These are phyloP conservation scores for Austrolebias charrua DNA, from an alignment of 2,797 vertebrate species.

Conservation along the genomic window DNA sequence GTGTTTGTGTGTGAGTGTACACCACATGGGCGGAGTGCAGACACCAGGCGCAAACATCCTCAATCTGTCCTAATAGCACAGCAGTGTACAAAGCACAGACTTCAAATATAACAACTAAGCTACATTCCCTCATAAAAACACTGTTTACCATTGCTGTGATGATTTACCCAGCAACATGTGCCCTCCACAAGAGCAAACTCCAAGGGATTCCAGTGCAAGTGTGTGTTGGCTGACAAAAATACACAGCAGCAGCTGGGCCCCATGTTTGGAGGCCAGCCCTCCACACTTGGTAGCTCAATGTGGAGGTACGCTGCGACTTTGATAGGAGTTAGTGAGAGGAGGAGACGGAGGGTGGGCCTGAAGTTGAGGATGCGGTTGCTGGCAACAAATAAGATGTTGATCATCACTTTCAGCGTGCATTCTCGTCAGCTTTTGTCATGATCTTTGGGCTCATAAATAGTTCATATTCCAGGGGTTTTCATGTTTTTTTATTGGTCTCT, in stretches of 20 bases:
- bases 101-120: slow-evolving; percentile 67
- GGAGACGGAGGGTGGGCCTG: slow-evolving; percentile 63
- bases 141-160: slow-evolving; percentile 78
- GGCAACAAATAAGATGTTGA: slow-evolving; percentile 75
- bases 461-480: neutral
- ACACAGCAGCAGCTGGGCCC: slow-evolving; percentile 76
- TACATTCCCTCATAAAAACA: slow-evolving; percentile 71
- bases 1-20: slow-evolving; percentile 30
- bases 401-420: slow-evolving; percentile 45
- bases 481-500: no score
- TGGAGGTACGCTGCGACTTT: slow-evolving; percentile 76
- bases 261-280: slow-evolving; percentile 72
- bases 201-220: slow-evolving; percentile 60
- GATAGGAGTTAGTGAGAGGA: slow-evolving; percentile 68
- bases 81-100: slow-evolving; percentile 67
- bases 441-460: neutral
- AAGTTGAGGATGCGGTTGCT: slow-evolving; percentile 75
- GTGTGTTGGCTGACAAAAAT: slow-evolving; percentile 74
- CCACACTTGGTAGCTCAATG: slow-evolving; percentile 66
- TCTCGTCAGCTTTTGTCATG: slow-evolving; percentile 10
- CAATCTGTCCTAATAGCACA: slow-evolving; percentile 77
- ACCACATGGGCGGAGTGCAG: slow-evolving; percentile 70
- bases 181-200: slow-evolving; percentile 76
- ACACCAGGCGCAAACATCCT: slow-evolving; percentile 79
- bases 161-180: slow-evolving; percentile 80